Evolutionary conservation across 2,888 invertebrate genomes (phyloP).

Genomic region (Calameuta idolon): DNA sequence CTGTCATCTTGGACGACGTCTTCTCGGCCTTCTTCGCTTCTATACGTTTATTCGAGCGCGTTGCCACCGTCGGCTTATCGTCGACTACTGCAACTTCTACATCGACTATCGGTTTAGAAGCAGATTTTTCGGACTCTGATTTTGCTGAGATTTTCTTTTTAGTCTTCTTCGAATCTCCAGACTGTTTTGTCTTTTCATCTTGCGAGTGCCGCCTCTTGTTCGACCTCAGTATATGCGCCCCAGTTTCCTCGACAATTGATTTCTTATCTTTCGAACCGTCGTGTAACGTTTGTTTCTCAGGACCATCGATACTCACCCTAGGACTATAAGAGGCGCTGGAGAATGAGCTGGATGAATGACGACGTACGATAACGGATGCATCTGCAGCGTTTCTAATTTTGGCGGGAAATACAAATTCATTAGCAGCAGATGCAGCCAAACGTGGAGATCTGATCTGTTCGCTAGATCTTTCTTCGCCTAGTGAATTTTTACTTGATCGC

Average conservation of each 20-base stretch:
- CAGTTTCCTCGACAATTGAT: slow-evolving; percentile 41
- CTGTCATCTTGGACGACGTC: slow-evolving; percentile 5
- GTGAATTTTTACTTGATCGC: slow-evolving; percentile 16
- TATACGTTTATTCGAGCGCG: slow-evolving; percentile 32
- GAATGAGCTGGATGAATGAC: slow-evolving; percentile 87
- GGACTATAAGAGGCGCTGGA: slow-evolving; percentile 79
- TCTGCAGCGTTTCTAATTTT: slow-evolving; percentile 72
- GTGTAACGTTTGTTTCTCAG: slow-evolving; percentile 29
- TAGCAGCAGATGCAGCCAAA: slow-evolving; percentile 35
- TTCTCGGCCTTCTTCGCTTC: slow-evolving; percentile 21
- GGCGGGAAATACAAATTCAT: slow-evolving; percentile 57
- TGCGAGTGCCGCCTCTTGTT: slow-evolving; percentile 49
- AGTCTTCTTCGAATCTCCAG: slow-evolving; percentile 37
- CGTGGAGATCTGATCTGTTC: slow-evolving; percentile 48
- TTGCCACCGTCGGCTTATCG: slow-evolving; percentile 22
- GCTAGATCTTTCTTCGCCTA: slow-evolving; percentile 36
- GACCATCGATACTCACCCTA: slow-evolving; percentile 68
- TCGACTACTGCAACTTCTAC: slow-evolving; percentile 13
- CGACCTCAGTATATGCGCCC: slow-evolving; percentile 41
- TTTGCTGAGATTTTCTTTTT: slow-evolving; percentile 37
- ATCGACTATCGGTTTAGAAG: slow-evolving; percentile 16
- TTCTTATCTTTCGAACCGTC: slow-evolving; percentile 24
- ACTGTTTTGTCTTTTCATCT: slow-evolving; percentile 39
- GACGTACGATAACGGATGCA: slow-evolving; percentile 82
- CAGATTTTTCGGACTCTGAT: slow-evolving; percentile 22